These are phyloP conservation scores for Stercorarius parasiticus DNA, from an alignment of 2,113 vertebrate species.

Conservation along the genomic window DNA sequence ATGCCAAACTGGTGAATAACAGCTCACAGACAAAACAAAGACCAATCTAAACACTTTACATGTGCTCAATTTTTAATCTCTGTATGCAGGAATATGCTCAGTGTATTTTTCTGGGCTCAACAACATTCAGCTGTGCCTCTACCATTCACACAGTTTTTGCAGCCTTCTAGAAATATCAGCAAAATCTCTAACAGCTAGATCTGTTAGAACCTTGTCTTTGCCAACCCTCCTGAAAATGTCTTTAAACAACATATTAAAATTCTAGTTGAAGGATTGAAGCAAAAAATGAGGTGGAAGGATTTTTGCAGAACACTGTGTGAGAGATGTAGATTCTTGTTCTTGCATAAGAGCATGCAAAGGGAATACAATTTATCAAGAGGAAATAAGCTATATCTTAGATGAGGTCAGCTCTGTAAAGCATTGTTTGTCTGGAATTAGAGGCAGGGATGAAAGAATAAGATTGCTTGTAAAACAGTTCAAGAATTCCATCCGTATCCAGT, in stretches of 20 bases:
- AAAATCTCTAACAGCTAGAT: constrained; percentile 3
- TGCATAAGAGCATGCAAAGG: background rate
- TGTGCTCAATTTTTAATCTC: background rate
- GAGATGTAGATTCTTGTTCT: background rate
- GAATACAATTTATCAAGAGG: background rate
- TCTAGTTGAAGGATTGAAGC: background rate
- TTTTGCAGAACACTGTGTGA: background rate
- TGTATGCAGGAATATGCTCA: background rate
- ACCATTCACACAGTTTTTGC: background rate
- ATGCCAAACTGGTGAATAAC: constrained; percentile 44
- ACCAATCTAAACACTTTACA: background rate
- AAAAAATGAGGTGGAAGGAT: background rate
- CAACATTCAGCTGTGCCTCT: background rate
- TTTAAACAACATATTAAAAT: background rate
- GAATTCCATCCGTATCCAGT: background rate
- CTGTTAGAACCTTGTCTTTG: background rate
- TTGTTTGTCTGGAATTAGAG: constrained; percentile 1
- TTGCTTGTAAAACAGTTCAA: background rate
- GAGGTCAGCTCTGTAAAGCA: background rate
- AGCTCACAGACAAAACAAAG: constrained; percentile 33
- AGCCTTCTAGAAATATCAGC: constrained; percentile 39
- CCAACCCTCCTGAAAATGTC: background rate
- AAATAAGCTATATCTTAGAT: background rate
- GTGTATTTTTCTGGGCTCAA: background rate
- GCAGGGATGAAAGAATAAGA: background rate